Base-by-base conservation (phyloP, 2,113 vertebrate genomes). In the Gorsachius goisagi region DNA sequence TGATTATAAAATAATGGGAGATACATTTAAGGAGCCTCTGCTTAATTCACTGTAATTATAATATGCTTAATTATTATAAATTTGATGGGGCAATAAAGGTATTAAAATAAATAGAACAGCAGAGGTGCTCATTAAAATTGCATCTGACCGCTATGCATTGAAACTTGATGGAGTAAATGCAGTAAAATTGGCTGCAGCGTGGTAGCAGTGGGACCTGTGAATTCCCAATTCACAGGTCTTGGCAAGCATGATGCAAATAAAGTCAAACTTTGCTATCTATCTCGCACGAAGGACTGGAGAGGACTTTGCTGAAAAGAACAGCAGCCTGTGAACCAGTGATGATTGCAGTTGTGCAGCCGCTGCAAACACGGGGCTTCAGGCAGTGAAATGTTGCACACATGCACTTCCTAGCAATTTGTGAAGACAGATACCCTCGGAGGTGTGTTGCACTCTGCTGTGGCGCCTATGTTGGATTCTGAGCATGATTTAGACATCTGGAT, bases 61-160 rank as follows among this genome's bases (percentile, higher is more conserved):
- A 88, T 88, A 96, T 90, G 47, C 71, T 95, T 97, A 96, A 96
- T 96, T 97, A 77, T 90, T 88, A 67, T 89, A 90, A 92, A 95
- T 96, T 97, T 97, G 81, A 94, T 89, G 80, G 84, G 72, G 92
- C 85, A 94, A 52, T 97, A 94, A 97, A 97, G 88, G 88, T 96
- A 95, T 88, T 95, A 95, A 98, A 96, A 97, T 85, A 95, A 97
- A 97, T 93, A 96, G 64, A 81, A 89, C 50, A 58, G 91, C 77
- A 67, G 86, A 91, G 78, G 74, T 89, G n/a, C 91, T 93, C 95
- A 58, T 96, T 98, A 94, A 97, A 96, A 96, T 91, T 95, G 91
- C 72, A 81, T 93, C 93, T 95, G 92, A 94, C 86, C 76, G 96
- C 91, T 90, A 16, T 76, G 53, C 75, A 9, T 71, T 58, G 90